Evolutionary conservation across 2,797 vertebrate genomes (phyloP), one percentile per base, ranked within the genome.

Genomic region (Acanthornis magna): DNA sequence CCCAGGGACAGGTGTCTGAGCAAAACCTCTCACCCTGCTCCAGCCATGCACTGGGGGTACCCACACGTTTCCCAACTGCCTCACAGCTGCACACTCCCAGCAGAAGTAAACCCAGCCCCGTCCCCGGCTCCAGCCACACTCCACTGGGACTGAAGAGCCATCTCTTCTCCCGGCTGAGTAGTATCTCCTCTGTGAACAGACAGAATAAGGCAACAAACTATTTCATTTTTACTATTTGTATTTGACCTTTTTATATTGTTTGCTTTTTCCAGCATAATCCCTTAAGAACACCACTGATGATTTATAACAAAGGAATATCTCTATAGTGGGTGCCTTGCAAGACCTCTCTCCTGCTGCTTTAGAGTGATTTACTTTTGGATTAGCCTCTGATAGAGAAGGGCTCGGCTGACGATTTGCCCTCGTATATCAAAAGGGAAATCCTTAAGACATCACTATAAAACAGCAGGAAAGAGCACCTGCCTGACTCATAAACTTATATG

Each of bases 361-460:
- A 58, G 79, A 73, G 96, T 98, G 96, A 98, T 98, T 98, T 97
- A 97, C 96, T 96, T 96, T 48, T 93, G 91, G 96, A 97, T 97
- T 91, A 91, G 96, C 96, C 92, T 96, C 92, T 53, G 75, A 93
- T 68, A 95, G 96, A 95, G 97, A 94, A 96, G 93, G 97, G 89
- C 93, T 96, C 85, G 7, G 95, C 93, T 81, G 26, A 94, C 16
- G 48, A 93, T 96, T 92, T 94, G 91, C 96, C 95, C 95, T 96
- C 96, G 3, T 98, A 98, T 97, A 98, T 98, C 97, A 98, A 91
- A 96, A 96, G 91, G 97, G 97, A 97, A 97, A 97, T 97, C 96
- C 97, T 94, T 97, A 97, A 97, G 97, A 97, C 97, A 96, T 96
- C 95, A 95, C 97, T 92, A 96, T 97, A 97, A 98, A 98, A 65